Base-by-base conservation (phyloP, 2,113 vertebrate genomes). In the Saiga tatarica region DNA sequence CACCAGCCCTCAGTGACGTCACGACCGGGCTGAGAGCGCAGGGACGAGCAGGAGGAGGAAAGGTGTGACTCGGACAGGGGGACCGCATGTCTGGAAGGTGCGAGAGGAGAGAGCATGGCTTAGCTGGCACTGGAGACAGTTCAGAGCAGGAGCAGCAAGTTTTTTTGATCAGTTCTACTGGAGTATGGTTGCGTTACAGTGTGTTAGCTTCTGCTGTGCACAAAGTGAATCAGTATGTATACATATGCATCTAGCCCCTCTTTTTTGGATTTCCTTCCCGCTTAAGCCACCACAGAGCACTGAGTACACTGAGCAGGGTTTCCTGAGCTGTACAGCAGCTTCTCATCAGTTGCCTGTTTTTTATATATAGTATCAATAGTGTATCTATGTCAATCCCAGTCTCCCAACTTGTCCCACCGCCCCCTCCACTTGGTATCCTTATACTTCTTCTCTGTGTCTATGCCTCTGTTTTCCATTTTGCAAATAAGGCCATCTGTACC, bases 91-190 rank as follows among this genome's bases (percentile, higher is more conserved):
- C 6, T 15, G 36, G 91, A 78, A 55, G 62, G 17, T 26, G 10
- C 4, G 11, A 21, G 81, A 42, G 39, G 39, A 25, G 3, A n/a
- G 64, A 52, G 2, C 28, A 15, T 0, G 0, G 3, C 2, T 4
- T 15, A 45, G 47, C 4, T 15, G 33, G 26, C 26, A 42, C 23
- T 2, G 21, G n/a, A 62, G 50, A 25, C 25, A 6, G 11, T 60
- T 14, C 21, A 36, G 39, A 82, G 42, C 10, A 71, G 60, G 23
- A 10, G 47, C 15, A 60, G 74, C 4, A 53, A 45, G n/a, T 7
- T 17, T 42, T 42, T 42, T 26, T 7, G 23, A 42, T 23, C 71
- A 42, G 39, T 1, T 42, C 42, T 42, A 4, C 12, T 42, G 39
- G 71, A 42, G 71, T 26, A 76, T 42, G 7, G 39, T 7, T 42